Base-by-base conservation (phyloP, 1,140 invertebrate species). In the Luehdorfia chinensis region DNA sequence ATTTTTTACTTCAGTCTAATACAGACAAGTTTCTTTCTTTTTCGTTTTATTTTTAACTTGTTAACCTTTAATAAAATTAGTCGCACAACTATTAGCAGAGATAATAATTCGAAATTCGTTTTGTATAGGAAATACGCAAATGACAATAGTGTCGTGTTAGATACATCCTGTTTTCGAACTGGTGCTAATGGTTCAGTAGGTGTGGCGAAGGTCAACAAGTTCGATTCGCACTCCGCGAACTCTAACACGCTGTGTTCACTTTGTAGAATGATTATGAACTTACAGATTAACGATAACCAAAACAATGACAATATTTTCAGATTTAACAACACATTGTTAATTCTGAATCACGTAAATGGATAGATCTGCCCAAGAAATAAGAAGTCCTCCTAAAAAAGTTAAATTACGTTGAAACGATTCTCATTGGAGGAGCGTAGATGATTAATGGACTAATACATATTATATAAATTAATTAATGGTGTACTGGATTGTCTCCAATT, bases 161-260 rank as follows among this genome's bases (percentile, higher is more conserved):
- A 49, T 23, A 63, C 59, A 83, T 83, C 78, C 74, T 79, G 75
- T 61, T 76, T 21, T 56, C 44, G 41, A 49, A 55, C 55, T 51
- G 33, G 52, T 60, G 59, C 60, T 61, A 60, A 66, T 75, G 66
- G 66, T 59, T 66, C 61, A 70, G 73, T 79, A 52, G 76, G 75
- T 62, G 78, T 69, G 68, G 54, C 69, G 72, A 80, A 83, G 78
- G 78, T 53, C 76, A 57, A n/a, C 73, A 33, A 44, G 59, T 69
- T 65, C 58, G 55, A 64, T 51, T 55, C 11, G 25, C 50, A 47
- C 25, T 45, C 47, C 60, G 43, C 54, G 56, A 68, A 71, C 66
- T 64, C 58, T 49, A 54, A 55, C 50, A 49, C 41, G 64, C 21
- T 28, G 28, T 28, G 14, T 18, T 30, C 39, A 30, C 11, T 16